Base-by-base conservation (phyloP, 2,888 invertebrate genomes). In the Apoda limacodes region DNA sequence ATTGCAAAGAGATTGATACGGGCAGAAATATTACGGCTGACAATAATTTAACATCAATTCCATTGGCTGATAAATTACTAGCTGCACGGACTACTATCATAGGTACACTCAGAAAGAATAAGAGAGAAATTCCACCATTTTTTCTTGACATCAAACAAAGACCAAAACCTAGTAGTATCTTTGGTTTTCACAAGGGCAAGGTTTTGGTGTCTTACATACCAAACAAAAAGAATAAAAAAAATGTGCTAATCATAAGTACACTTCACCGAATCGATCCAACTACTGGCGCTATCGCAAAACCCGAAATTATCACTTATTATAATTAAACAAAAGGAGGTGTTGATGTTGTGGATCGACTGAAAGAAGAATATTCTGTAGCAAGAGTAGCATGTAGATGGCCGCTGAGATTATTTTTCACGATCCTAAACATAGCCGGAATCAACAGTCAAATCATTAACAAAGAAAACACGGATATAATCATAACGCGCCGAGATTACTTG, bases 291-390 rank as follows among this genome's bases (percentile, higher is more conserved):
- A 17, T 22, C 14, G 33, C 13, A 6, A 37, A 37, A 17, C 34
- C 28, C 7, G 31, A 34, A 25, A 32, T 36, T 14, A 25, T 35
- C 22, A 26, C 17, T 12, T 32, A 12, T 26, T 36, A 36, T 12
- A 36, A 31, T 28, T 13, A 25, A 11, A 47, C 46, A 13, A 50
- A 55, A 39, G 37, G 35, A 31, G 50, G 52, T 20, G 50, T 55
- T 25, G 53, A 55, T 35, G 42, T 46, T 6, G 48, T 54, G 10
- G 51, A 55, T 28, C 45, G 49, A 46, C 40, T 52, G 32, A 48
- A 46, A 35, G 40, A 45, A 34, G 34, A 42, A 30, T n/a, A 54
- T 44, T 45, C 46, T 33, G 46, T 42, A 26, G 43, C 42, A n/a
- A 34, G 46, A 31, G 41, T 41, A 32, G 45, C 46, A 10, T 35